These are phyloP conservation scores for Schizothorax lantsangensis DNA, from an alignment of 2,797 vertebrate genomes.

Conservation along the genomic window DNA sequence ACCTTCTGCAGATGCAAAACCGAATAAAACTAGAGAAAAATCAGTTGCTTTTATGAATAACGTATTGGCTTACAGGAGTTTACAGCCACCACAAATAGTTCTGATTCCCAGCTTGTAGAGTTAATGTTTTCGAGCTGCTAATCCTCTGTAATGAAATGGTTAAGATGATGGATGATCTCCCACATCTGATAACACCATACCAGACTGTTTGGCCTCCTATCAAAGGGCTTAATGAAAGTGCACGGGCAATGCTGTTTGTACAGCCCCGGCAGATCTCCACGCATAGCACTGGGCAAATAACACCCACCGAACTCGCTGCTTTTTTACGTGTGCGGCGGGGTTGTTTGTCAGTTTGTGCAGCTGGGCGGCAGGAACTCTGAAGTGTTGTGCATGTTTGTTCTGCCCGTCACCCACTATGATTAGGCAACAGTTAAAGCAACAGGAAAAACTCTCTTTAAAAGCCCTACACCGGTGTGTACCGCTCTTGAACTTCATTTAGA, in stretches of 20 bases:
- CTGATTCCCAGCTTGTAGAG: not conserved
- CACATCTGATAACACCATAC: conserved; percentile 57
- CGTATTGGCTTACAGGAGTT: not conserved
- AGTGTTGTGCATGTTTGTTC: conserved; percentile 49
- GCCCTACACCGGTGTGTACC: conserved; percentile 25
- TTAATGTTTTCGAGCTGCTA: conserved; percentile 16
- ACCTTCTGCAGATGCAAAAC: not conserved
- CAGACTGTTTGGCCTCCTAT: conserved; percentile 56
- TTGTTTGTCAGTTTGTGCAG: conserved; percentile 45
- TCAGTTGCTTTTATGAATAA: not conserved
- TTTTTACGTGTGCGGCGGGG: conserved; percentile 10
- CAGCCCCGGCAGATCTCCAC: conserved; percentile 43
- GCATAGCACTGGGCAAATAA: conserved; percentile 30
- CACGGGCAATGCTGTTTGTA: conserved; percentile 54
- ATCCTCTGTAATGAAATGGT: conserved; percentile 52
- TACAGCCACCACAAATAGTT: not conserved
- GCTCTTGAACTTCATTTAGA: conserved; percentile 35
- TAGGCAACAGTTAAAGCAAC: conserved; percentile 34
- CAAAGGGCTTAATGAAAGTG: conserved; percentile 58
- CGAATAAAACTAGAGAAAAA: not conserved
- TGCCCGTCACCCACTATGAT: conserved; percentile 37
- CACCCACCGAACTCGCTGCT: not conserved
- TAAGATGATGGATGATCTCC: conserved; percentile 54
- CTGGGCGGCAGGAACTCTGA: conserved; percentile 14
- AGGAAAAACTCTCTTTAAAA: conserved; percentile 34